Conservation (phyloP, 2,888 invertebrate genomes). For the Ormyrus rosae region DNA sequence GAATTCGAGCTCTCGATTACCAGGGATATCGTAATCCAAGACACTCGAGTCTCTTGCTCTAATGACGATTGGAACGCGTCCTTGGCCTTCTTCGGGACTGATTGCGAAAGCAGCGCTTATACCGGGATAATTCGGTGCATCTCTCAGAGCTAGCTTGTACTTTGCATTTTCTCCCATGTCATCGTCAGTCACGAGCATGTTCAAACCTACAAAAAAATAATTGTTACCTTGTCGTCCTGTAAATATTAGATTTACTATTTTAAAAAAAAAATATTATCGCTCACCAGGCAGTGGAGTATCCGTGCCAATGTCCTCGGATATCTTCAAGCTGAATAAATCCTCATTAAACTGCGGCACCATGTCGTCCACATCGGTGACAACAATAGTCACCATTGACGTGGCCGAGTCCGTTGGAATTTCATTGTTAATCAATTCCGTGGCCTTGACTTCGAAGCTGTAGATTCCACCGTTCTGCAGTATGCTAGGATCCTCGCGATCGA, state of each 20-base stretch:
- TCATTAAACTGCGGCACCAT: conserved; percentile 85
- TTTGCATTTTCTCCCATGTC: conserved; percentile 86
- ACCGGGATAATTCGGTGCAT: conserved; percentile 76
- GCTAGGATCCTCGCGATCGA: conserved; percentile 86
- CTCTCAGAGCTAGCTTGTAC: conserved; percentile 81
- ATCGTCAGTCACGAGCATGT: conserved; percentile 84
- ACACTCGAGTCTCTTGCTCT: conserved; percentile 82
- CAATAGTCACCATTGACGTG: conserved; percentile 84
- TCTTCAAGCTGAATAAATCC: conserved; percentile 81
- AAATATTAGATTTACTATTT: neutral
- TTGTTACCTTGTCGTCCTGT: neutral
- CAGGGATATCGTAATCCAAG: conserved; percentile 84
- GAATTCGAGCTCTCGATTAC: conserved; percentile 81
- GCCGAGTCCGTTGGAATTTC: conserved; percentile 84
- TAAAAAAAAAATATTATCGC: neutral
- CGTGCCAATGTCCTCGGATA: conserved; percentile 86
- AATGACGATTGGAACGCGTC: conserved; percentile 85
- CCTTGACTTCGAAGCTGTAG: conserved; percentile 84
- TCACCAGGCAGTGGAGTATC: conserved; percentile 81
- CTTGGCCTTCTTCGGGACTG: conserved; percentile 82
- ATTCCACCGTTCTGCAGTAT: conserved; percentile 88
- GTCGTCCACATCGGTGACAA: conserved; percentile 88
- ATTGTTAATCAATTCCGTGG: conserved; percentile 85
- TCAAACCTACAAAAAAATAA: conserved; percentile 77
- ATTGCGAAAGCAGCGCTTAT: conserved; percentile 76